Evolutionary conservation across 1,140 invertebrate genomes (phyloP), one percentile per base, ranked within the genome.

Genomic region (Bombyx mandarina): DNA sequence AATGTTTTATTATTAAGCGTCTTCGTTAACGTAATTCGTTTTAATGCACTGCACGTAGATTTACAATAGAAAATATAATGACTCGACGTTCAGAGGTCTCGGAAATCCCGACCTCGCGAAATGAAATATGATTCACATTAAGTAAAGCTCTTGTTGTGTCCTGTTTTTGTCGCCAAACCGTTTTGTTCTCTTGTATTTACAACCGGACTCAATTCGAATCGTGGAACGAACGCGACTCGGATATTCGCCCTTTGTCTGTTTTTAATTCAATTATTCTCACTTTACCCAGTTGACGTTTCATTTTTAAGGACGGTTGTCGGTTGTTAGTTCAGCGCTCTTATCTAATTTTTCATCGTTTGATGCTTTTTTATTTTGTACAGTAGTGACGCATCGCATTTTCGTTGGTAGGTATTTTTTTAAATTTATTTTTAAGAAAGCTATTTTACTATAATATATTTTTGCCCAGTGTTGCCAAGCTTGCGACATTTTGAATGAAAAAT

Each of bases 81-180:
- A 65, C 62, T 62, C 62, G 57, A 69, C 62, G 59, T 46, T 57
- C 53, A 48, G 61, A 69, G 65, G 63, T 63, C 67, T 69, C 68
- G 67, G 76, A 75, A 74, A 70, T 72, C 69, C 65, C 66, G 57
- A 58, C 65, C 62, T 65, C 66, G 61, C 59, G 63, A 67, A 67
- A 70, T 79, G 76, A 77, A 77, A 79, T 79, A 79, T 75, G 72
- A 77, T 71, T 63, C 70, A 69, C 72, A 76, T 76, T 79, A 75
- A 70, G 62, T 67, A 73, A 72, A 79, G 69, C 70, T 71, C 76
- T 71, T 71, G 72, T 72, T 75, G 63, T 73, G 63, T 77, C 62
- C 63, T 74, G 68, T 75, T 75, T 76, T 73, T 78, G 73, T 73
- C 69, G 62, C 58, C 55, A 50, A 73, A 74, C 56, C 64, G 53